Evolutionary conservation across 2,888 invertebrate species (phyloP).

Genomic region (Willowsia nigromaculata): DNA sequence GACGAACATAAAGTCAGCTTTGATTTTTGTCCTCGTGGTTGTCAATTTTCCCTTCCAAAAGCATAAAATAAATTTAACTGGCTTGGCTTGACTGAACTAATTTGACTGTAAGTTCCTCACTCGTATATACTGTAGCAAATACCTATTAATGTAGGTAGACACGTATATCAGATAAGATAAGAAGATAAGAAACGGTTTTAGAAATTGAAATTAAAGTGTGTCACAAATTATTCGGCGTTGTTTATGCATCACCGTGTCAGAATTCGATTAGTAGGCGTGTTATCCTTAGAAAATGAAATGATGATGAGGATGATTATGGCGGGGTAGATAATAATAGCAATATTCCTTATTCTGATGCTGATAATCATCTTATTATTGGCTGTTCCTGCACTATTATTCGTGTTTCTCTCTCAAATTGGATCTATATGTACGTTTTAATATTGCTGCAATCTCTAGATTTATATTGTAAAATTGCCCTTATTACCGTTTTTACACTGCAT

Average conservation of each 20-base stretch:
- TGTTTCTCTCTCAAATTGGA: not conserved
- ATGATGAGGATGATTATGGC: conserved; percentile 35
- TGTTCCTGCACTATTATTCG: not conserved
- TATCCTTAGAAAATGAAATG: conserved; percentile 35
- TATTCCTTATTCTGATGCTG: not conserved
- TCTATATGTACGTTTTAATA: not conserved
- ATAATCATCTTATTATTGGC: not conserved
- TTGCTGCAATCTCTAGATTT: not conserved
- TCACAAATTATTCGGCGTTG: conserved; percentile 39
- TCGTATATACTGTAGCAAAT: too few relatives aligned
- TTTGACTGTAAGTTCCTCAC: too few relatives aligned
- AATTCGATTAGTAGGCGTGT: conserved; percentile 54
- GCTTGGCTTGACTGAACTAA: not conserved
- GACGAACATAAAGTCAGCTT: not conserved
- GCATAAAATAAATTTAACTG: not conserved
- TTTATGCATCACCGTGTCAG: conserved; percentile 45
- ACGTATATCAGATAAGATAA: too few relatives aligned
- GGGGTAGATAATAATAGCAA: conserved; percentile 12
- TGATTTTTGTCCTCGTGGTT: not conserved
- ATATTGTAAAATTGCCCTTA: not conserved
- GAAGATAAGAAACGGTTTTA: too few relatives aligned
- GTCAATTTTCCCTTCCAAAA: not conserved
- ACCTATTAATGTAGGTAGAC: too few relatives aligned
- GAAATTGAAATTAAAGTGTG: conserved; percentile 58
- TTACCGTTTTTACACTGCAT: not conserved